Conservation (phyloP, 2,113 vertebrate species). For the Antechinus stuartii region DNA sequence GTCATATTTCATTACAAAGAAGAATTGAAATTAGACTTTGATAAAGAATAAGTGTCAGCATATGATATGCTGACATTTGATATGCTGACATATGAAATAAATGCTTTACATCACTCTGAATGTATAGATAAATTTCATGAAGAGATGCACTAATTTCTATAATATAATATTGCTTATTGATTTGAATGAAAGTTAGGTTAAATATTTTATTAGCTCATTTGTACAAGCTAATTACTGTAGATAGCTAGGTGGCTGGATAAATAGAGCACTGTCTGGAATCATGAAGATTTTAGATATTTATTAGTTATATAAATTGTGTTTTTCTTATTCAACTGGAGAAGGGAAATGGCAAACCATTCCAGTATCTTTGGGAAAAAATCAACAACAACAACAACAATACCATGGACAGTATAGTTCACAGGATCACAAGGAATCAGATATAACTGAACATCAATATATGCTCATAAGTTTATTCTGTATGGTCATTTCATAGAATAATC, state of each 20-base stretch:
- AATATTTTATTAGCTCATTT: not conserved
- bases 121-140: not conserved
- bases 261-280: not conserved
- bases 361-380: not conserved
- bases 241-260: not conserved
- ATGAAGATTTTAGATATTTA: not conserved
- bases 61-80: not conserved
- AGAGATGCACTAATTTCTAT: not conserved
- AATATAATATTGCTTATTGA: not conserved
- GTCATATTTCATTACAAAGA: not conserved
- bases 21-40: not conserved
- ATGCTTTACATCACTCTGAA: not conserved
- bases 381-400: not conserved
- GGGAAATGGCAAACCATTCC: not conserved
- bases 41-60: not conserved
- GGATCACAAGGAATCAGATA: not conserved
- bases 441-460: not conserved
- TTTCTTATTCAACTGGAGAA: not conserved
- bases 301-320: not conserved
- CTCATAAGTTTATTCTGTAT: not conserved
- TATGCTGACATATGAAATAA: not conserved
- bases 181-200: not conserved
- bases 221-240: not conserved
- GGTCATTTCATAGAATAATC: not conserved
- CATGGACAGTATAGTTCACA: not conserved